Evolutionary conservation across 2,797 vertebrate species (phyloP).

Genomic region (Sebastes cheni): DNA sequence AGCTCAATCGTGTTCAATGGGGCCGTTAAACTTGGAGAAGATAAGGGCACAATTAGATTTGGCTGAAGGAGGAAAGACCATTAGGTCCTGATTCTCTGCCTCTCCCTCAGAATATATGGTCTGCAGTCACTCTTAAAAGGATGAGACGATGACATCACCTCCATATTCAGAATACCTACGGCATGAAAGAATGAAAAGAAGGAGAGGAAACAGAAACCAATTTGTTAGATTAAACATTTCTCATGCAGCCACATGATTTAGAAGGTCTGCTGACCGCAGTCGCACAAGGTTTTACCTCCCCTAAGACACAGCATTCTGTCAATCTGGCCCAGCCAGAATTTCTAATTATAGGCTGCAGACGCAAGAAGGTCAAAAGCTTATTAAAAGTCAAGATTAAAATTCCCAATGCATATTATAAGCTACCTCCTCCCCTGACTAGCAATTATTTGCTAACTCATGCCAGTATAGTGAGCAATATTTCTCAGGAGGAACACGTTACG

Average conservation of each 20-base stretch:
- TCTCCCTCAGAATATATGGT: constrained; percentile 72
- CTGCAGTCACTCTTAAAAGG: constrained; percentile 78
- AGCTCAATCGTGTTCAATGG: constrained; percentile 44
- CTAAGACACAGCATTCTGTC: constrained; percentile 83
- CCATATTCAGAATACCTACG: constrained; percentile 73
- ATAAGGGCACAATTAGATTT: constrained; percentile 78
- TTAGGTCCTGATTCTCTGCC: constrained; percentile 70
- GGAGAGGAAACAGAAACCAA: constrained; percentile 80
- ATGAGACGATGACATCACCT: constrained; percentile 82
- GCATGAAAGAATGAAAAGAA: constrained; percentile 72
- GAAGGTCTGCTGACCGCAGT: constrained; percentile 79
- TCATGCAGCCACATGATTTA: constrained; percentile 80
- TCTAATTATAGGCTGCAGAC: constrained; percentile 87
- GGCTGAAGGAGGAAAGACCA: constrained; percentile 68
- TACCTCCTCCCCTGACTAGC: constrained; percentile 70
- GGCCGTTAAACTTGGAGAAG: constrained; percentile 67
- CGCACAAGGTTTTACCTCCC: constrained; percentile 79
- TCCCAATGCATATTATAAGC: constrained; percentile 78
- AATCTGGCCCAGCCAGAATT: constrained; percentile 82
- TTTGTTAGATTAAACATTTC: constrained; percentile 86
- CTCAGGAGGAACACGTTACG: constrained; percentile 47
- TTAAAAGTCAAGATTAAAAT: constrained; percentile 87
- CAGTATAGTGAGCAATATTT: constrained; percentile 63
- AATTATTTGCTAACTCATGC: constrained; percentile 81
- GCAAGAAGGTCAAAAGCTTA: constrained; percentile 87